Evolutionary conservation across 1,140 invertebrate genomes (phyloP).

Genomic region (Platyscapa corneri): DNA sequence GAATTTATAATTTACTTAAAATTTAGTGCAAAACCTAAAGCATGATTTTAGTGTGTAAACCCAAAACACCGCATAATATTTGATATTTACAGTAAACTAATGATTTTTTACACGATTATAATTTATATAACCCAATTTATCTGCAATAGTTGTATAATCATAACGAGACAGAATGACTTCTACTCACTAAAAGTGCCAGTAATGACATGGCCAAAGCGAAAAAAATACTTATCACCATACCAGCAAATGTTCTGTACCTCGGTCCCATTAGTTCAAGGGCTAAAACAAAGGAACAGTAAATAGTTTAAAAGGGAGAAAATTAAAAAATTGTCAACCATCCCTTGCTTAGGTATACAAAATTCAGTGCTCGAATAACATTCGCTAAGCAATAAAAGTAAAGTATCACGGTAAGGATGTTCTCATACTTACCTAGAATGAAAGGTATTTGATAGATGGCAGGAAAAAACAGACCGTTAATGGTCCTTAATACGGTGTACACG

Average conservation of each 20-base stretch:
- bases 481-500: slow-evolving; percentile 78
- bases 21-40: too few species aligned
- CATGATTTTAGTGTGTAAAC: too few species aligned
- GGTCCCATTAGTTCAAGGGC: slow-evolving; percentile 82
- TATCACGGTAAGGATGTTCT: not conserved
- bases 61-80: too few species aligned
- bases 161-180: not conserved
- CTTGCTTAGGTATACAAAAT: too few species aligned
- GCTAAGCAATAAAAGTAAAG: too few species aligned
- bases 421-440: slow-evolving; percentile 77
- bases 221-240: slow-evolving; percentile 81
- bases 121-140: too few species aligned
- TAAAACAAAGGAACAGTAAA: slow-evolving; percentile 54
- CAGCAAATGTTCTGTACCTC: slow-evolving; percentile 79
- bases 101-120: too few species aligned
- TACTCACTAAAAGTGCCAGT: slow-evolving; percentile 77
- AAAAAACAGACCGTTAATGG: slow-evolving; percentile 81
- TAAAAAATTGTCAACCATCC: too few species aligned
- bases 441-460: slow-evolving; percentile 83
- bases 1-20: too few species aligned
- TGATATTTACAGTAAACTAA: too few species aligned
- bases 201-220: slow-evolving; percentile 81
- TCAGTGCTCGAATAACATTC: too few species aligned
- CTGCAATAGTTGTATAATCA: not conserved
- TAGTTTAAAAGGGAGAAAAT: not conserved